Conservation (phyloP, 2,113 vertebrate species). For the Dromaius novaehollandiae region DNA sequence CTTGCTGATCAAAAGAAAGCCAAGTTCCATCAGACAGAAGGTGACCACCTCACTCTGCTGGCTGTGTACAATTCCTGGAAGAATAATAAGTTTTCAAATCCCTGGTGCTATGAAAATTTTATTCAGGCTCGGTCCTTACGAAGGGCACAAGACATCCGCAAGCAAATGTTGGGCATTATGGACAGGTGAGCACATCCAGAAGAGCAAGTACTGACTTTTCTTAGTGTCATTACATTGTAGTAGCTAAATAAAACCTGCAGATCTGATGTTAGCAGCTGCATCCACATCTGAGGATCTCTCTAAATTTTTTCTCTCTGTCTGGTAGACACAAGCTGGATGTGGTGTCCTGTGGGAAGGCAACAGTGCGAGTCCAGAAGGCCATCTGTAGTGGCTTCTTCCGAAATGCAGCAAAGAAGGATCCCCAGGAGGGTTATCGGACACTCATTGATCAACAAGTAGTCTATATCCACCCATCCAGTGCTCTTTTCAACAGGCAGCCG, state of each 20-base stretch:
- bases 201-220: not conserved
- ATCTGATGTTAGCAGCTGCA: not conserved
- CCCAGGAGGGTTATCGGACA: constrained; percentile 95
- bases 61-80: constrained; percentile 99
- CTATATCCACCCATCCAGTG: constrained; percentile 97
- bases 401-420: constrained; percentile 97
- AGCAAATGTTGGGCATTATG: constrained; percentile 99
- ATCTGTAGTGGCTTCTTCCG: constrained; percentile 99
- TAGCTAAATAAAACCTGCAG: not conserved
- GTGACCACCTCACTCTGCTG: constrained; percentile 95
- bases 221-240: not conserved
- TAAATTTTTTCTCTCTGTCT: not conserved
- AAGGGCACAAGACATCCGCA: constrained; percentile 95
- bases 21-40: constrained; percentile 98
- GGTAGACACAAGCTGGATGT: constrained; percentile 95
- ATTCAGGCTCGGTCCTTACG: constrained; percentile 96
- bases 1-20: constrained; percentile 99
- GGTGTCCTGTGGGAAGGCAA: constrained; percentile 96
- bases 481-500: constrained; percentile 96
- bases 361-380: constrained; percentile 95
- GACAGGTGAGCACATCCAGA: constrained; percentile 81
- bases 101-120: constrained; percentile 99
- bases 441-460: constrained; percentile 98
- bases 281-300: not conserved
- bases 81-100: constrained; percentile 99